These are phyloP conservation scores for Iguana delicatissima DNA, from an alignment of 2,797 vertebrate species.

Conservation along the genomic window DNA sequence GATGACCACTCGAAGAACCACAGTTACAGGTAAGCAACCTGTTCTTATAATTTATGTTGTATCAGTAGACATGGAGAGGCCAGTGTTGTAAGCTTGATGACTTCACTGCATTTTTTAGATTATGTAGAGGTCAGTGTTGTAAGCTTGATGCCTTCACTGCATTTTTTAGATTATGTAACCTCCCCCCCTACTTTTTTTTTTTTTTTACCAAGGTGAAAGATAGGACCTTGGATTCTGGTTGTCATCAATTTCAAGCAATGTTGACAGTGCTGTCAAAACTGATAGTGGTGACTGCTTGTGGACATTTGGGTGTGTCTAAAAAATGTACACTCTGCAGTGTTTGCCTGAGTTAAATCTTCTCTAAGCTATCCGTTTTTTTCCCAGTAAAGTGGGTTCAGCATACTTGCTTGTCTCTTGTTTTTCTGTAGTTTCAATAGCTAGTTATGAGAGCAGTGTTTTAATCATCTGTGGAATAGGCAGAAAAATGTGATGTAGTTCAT, in stretches of 20 bases:
- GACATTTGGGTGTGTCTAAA: background rate
- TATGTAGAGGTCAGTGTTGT: background rate
- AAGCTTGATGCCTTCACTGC: background rate
- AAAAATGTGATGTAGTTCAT: background rate
- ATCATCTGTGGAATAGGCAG: background rate
- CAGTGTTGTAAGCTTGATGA: background rate
- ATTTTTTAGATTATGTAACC: background rate
- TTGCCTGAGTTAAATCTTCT: no score
- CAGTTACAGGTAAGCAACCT: no score
- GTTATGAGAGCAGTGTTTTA: background rate
- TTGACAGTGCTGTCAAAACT: background rate
- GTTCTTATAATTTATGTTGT: background rate
- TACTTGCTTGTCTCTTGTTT: background rate
- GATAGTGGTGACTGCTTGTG: background rate
- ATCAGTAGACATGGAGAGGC: background rate
- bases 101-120: background rate
- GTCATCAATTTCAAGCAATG: background rate
- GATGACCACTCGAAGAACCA: no score
- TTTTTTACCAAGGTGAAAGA: background rate
- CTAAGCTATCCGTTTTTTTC: background rate
- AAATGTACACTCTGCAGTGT: no score
- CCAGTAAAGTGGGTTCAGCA: background rate
- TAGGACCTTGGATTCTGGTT: background rate
- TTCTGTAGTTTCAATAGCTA: background rate
- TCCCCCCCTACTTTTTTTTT: background rate